These are phyloP conservation scores for Synanthedon vespiformis DNA, from an alignment of 2,888 invertebrate genomes.

Conservation along the genomic window DNA sequence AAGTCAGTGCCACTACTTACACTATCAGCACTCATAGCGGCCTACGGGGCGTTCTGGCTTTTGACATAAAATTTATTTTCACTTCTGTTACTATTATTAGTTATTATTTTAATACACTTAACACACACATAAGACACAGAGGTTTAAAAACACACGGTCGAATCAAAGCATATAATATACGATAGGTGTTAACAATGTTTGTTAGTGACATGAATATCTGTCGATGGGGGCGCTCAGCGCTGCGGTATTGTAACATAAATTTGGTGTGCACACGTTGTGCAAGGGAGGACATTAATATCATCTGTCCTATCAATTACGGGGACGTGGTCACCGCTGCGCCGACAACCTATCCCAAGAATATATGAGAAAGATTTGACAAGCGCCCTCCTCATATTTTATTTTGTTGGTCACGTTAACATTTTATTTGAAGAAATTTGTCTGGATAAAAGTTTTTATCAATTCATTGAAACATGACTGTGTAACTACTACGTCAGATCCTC, in stretches of 20 bases:
- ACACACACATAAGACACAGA: background rate
- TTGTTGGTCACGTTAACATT: conserved; percentile 17
- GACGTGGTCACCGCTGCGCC: conserved; percentile 40
- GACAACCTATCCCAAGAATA: conserved; percentile 43
- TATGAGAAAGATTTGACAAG: conserved; percentile 44
- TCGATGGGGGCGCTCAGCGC: conserved; percentile 3
- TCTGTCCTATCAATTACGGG: conserved; percentile 58
- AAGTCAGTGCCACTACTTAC: no score
- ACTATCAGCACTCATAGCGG: no score
- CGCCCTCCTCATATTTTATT: conserved; percentile 9
- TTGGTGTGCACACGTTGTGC: conserved; percentile 40
- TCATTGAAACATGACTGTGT: no score
- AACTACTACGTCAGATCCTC: no score
- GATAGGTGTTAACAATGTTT: background rate
- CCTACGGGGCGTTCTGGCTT: no score
- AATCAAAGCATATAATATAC: background rate
- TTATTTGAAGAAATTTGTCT: background rate
- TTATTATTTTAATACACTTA: no score
- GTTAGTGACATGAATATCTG: background rate
- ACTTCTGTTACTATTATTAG: no score
- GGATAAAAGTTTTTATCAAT: no score
- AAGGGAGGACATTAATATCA: conserved; percentile 50
- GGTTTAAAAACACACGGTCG: background rate
- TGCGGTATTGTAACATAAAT: conserved; percentile 53
- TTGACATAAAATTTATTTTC: no score